Conservation (phyloP, 53 echinoderm and acorn worm species). For the Crossaster papposus region DNA sequence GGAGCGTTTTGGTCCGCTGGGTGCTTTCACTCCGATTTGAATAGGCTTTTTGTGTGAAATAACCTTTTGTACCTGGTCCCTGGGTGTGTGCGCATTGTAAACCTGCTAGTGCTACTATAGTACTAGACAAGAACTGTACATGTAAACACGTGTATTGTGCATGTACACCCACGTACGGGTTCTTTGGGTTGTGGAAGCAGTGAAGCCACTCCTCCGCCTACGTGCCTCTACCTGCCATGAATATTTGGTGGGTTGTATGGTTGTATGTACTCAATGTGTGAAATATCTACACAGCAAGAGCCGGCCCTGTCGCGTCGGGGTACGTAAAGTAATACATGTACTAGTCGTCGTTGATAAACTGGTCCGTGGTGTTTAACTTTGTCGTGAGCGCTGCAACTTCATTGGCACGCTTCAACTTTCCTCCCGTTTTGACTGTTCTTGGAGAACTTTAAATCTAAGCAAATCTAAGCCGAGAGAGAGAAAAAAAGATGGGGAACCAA, state of each 20-base stretch:
- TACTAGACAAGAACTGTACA: not conserved
- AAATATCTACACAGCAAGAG: not conserved
- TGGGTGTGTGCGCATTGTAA: not conserved
- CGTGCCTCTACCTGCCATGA: slow-evolving; percentile 38
- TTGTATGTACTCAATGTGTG: slow-evolving; percentile 12
- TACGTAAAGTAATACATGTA: no score
- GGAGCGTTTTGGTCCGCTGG: slow-evolving; percentile 24
- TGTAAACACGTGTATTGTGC: slow-evolving; percentile 19
- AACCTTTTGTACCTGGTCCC: slow-evolving; percentile 29
- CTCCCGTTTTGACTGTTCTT: slow-evolving; percentile 1
- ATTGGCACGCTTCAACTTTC: slow-evolving; percentile 19
- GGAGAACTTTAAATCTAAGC: slow-evolving; percentile 22
- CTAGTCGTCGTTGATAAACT: slow-evolving; percentile 27
- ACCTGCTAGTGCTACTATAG: no score
- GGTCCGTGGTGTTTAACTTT: slow-evolving; percentile 57
- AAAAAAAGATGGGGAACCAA: slow-evolving; percentile 84
- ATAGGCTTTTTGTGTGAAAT: slow-evolving; percentile 37
- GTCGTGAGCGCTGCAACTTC: slow-evolving; percentile 64
- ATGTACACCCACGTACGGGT: not conserved
- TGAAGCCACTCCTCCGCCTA: slow-evolving; percentile 66
- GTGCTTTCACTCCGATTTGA: slow-evolving; percentile 48
- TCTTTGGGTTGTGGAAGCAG: slow-evolving; percentile 3
- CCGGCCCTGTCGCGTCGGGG: slow-evolving; percentile 8
- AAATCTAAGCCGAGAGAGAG: not conserved
- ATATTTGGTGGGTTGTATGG: slow-evolving; percentile 36